phyloP scores from a whole-genome alignment of 2,888 invertebrate species.

The Chalcis sispes region DNA sequence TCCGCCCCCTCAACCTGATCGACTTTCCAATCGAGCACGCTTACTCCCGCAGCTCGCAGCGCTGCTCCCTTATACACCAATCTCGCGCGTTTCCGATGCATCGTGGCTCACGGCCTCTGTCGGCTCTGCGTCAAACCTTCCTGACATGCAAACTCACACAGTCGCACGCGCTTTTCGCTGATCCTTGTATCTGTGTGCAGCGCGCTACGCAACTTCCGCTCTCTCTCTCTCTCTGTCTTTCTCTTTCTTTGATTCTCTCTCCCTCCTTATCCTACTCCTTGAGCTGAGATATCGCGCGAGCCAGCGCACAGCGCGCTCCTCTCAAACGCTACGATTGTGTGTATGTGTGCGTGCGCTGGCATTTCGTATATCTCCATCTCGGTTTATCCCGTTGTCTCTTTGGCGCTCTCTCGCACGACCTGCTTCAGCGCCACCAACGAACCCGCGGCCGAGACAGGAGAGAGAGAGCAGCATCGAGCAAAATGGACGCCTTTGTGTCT shows the following conservation, averaged over 20 bases:
- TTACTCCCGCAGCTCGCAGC: no score
- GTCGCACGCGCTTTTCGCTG: not conserved
- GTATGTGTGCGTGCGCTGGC: conserved; percentile 4
- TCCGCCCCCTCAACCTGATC: not conserved
- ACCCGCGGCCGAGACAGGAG: conserved; percentile 33
- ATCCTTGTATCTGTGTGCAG: not conserved
- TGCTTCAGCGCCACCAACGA: conserved; percentile 34
- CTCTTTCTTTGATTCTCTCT: not conserved
- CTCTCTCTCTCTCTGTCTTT: conserved; percentile 23
- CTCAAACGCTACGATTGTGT: not conserved
- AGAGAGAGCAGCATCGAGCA: conserved; percentile 63
- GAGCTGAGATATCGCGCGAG: no score
- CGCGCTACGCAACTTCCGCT: conserved; percentile 52
- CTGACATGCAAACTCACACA: not conserved
- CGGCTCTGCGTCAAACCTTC: not conserved
- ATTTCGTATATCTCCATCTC: no score
- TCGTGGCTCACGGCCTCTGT: conserved; percentile 37
- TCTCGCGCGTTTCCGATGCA: conserved; percentile 12
- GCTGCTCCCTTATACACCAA: not conserved
- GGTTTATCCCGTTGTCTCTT: conserved; percentile 21
- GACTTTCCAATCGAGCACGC: not conserved
- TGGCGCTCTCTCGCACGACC: conserved; percentile 5
- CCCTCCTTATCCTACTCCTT: not conserved
- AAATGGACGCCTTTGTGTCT: conserved; percentile 77
- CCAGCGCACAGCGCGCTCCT: no score